Evolutionary conservation across 2,113 vertebrate species (phyloP), one percentile per base, ranked within the genome.

Genomic region (Clarias batrachus): DNA sequence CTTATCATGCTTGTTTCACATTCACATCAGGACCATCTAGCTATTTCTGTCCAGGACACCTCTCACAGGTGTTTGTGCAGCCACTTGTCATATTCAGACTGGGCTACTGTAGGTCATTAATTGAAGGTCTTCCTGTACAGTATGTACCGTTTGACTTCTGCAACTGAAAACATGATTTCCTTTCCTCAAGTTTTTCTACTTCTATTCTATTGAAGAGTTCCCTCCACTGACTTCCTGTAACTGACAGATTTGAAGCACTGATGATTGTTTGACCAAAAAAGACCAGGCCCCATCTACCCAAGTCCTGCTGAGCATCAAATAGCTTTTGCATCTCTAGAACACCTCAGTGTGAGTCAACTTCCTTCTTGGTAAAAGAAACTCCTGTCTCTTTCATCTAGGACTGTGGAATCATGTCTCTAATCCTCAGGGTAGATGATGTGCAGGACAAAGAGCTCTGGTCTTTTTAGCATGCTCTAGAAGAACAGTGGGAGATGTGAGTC

Each of bases 381-480:
- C 74, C 56, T 65, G 30, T 62, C 60, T 14, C 80, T 80, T 89
- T 86, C 73, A 82, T 85, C 83, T 82, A 23, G n/a, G 79, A 23
- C 5, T 65, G 19, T 56, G 37, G 70, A 54, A 27, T 73, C 74
- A 21, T 16, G 14, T 11, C 71, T 63, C 60, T 85, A 82, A 83
- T 89, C 86, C 73, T 7, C 14, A 87, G 65, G 14, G 37, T 84
- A 73, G 79, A 62, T 81, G 81, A 82, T 77, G 30, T 70, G 30
- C 25, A 33, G 59, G 14, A 23, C n/a, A 83, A 56, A 81, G 79
- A 60, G 84, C 87, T 63, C 57, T 62, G 54, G 56, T 79, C 60
- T 85, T 85, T 85, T 71, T 59, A 77, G 66, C 19, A 17, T 57
- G 25, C 82, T 60, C 30, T 59, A 33, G 57, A 78, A 41, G 52